Evolutionary conservation across 2,888 invertebrate genomes (phyloP).

Genomic region (Nomada goodeniana): DNA sequence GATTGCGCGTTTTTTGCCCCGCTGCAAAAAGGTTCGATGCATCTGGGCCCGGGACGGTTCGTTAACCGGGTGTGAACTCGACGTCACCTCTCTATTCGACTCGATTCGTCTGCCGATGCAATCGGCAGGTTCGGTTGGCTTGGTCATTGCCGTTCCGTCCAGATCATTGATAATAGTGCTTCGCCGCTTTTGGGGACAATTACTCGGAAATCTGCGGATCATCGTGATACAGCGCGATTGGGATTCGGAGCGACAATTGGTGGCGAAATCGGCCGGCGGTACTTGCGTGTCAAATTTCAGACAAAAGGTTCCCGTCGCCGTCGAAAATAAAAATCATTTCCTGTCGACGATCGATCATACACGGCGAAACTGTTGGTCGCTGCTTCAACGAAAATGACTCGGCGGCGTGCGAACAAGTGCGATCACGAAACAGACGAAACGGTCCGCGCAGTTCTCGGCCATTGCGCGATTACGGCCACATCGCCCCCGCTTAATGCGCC

Average conservation of each 20-base stretch:
- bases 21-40: not conserved
- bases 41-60: not conserved
- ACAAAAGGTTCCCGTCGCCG: not conserved
- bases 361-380: not conserved
- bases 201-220: not conserved
- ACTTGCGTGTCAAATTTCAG: slow-evolving; percentile 8
- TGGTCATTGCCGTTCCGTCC: not conserved
- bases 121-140: not conserved
- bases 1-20: not conserved
- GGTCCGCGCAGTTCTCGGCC: not conserved
- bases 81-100: not conserved
- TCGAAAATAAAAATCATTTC: slow-evolving; percentile 15
- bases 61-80: not conserved
- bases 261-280: not conserved
- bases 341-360: slow-evolving; percentile 20
- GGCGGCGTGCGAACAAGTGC: slow-evolving; percentile 30
- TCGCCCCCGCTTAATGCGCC: slow-evolving; percentile 17
- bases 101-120: not conserved
- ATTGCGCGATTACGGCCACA: slow-evolving; percentile 44
- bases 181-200: not conserved
- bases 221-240: slow-evolving; percentile 1
- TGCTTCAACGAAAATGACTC: slow-evolving; percentile 16
- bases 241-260: not conserved
- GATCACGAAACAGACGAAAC: slow-evolving; percentile 9
- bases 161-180: not conserved